These are phyloP conservation scores for Pissodes strobi DNA, from an alignment of 1,140 invertebrate genomes.

Conservation along the genomic window DNA sequence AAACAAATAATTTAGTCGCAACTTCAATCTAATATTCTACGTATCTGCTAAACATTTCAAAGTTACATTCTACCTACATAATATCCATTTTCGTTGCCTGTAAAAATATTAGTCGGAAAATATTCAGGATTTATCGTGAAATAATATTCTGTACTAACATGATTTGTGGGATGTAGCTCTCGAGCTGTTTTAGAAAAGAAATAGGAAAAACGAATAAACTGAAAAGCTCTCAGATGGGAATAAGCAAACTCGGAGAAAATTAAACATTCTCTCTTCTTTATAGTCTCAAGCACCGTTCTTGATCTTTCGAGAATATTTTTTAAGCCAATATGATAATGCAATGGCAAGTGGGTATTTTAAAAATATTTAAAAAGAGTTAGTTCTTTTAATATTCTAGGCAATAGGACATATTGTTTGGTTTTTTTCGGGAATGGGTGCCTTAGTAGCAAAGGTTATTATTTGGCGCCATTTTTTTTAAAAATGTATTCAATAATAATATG, in stretches of 20 bases:
- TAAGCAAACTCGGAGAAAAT: slow-evolving; percentile 16
- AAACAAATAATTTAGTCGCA: no score
- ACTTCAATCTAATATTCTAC: no score
- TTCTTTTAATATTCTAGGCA: no score
- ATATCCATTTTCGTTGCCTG: background rate
- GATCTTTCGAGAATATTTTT: slow-evolving; percentile 2
- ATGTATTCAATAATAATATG: no score
- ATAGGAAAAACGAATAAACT: slow-evolving; percentile 1
- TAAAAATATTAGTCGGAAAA: background rate
- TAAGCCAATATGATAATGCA: slow-evolving; percentile 10
- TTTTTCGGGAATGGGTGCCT: no score
- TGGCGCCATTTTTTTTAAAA: no score
- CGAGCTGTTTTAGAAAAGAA: slow-evolving; percentile 10
- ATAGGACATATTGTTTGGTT: no score
- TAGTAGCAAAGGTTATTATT: no score
- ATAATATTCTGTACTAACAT: slow-evolving; percentile 15
- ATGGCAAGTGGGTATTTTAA: no score
- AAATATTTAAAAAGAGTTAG: no score
- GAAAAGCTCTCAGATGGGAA: slow-evolving; percentile 12
- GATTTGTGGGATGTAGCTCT: slow-evolving; percentile 9
- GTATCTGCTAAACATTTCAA: no score
- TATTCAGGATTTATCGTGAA: background rate
- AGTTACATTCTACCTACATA: no score
- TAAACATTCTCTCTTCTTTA: slow-evolving; percentile 10
- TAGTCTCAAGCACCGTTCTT: background rate